phyloP scores from a whole-genome alignment of 2,113 vertebrate species.

The Oplegnathus fasciatus region DNA sequence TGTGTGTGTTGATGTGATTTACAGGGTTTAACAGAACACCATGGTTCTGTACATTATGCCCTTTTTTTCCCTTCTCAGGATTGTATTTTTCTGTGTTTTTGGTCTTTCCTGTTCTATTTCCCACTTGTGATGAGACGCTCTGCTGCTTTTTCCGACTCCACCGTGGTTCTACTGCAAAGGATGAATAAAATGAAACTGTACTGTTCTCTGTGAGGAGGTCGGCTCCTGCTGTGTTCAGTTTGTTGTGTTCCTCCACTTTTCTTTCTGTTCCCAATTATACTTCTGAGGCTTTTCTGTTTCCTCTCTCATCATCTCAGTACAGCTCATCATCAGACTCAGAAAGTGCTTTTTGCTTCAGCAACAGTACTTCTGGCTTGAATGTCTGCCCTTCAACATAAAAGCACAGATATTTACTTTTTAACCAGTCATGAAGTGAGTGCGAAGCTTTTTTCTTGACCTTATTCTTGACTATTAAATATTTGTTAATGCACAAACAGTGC shows the following conservation, averaged over 20 bases:
- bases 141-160: conserved; percentile 28
- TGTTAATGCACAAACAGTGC: neutral
- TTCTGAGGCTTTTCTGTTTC: neutral
- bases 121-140: neutral
- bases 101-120: conserved; percentile 14
- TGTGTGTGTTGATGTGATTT: conserved; percentile 3
- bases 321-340: neutral
- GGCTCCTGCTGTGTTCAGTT: conserved; percentile 1
- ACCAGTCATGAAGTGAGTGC: neutral
- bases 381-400: conserved; percentile 43
- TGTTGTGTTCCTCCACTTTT: neutral
- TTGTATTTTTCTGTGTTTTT: conserved; percentile 8
- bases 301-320: neutral
- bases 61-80: neutral
- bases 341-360: neutral
- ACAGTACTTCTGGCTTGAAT: conserved; percentile 2
- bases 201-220: neutral
- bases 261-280: neutral
- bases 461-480: no score
- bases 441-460: neutral
- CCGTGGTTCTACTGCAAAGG: conserved; percentile 10
- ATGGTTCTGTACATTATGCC: neutral
- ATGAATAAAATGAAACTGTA: neutral
- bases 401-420: neutral
- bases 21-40: neutral